phyloP scores from a whole-genome alignment of 2,888 invertebrate species.

The Heliothis peltigera region DNA sequence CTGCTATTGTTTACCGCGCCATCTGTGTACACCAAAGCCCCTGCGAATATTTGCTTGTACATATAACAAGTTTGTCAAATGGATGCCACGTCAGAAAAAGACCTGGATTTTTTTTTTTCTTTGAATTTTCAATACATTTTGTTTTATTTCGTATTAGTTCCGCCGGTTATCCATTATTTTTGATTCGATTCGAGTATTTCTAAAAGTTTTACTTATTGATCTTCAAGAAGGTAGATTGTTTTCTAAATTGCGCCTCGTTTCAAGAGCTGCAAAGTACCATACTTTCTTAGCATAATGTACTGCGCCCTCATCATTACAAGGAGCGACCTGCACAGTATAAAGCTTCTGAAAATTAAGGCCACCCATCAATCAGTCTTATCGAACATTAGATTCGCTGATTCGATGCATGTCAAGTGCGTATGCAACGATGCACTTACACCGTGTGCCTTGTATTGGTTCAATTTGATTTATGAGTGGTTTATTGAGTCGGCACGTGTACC shows the following conservation, averaged over 20 bases:
- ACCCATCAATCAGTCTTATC: constrained; percentile 62
- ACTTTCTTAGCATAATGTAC: not conserved
- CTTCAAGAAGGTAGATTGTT: not conserved
- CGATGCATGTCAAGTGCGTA: constrained; percentile 61
- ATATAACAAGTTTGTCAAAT: constrained; percentile 35
- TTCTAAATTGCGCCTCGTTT: not conserved
- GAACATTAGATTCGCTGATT: constrained; percentile 60
- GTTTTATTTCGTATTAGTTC: not conserved
- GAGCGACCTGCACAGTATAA: constrained; percentile 32
- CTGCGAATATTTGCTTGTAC: constrained; percentile 62
- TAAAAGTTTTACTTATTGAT: not conserved
- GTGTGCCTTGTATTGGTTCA: constrained; percentile 60
- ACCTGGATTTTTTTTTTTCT: constrained; percentile 3
- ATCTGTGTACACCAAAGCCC: constrained; percentile 73
- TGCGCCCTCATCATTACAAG: constrained; percentile 30
- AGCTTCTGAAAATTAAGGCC: constrained; percentile 57
- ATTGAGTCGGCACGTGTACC: constrained; percentile 67
- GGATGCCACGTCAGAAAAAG: constrained; percentile 24
- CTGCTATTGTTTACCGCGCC: constrained; percentile 70
- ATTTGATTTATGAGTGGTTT: constrained; percentile 65
- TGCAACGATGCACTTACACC: constrained; percentile 58
- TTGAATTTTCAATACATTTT: constrained; percentile 11
- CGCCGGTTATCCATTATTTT: not conserved
- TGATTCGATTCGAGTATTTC: not conserved
- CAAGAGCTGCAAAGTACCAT: constrained; percentile 3